Evolutionary conservation across 2,113 vertebrate species (phyloP), one percentile per base, ranked within the genome.

Genomic region (Bambusicola thoracicus): DNA sequence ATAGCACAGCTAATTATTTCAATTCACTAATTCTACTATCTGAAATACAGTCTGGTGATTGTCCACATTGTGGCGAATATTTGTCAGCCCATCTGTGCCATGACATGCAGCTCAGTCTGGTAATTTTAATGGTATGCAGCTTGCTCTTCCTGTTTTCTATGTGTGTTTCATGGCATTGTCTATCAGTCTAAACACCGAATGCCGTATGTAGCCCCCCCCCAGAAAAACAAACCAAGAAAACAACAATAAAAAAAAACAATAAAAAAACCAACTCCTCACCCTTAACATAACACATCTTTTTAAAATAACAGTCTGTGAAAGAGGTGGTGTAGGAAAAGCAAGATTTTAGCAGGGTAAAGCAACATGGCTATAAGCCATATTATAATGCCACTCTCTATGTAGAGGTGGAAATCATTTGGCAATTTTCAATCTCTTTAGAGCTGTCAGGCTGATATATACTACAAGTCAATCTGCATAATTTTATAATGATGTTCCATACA

Each of bases 351-450:
- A 70, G 13, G 11, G 46, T 80, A 87, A 40, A 24, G 11, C 8
- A 95, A 40, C 12, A 13, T 85, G 40, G 29, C 46, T 95, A 43
- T 81, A 77, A 82, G 65, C 85, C 77, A 38, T 86, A 21, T 44
- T 74, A 27, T 83, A 84, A 89, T 24, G 38, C 13, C 38, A 36
- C 44, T 81, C 6, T 51, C n/a, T 91, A 70, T 80, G 73, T 78
- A 32, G 49, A 92, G 51, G 34, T 69, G 87, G 56, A 94, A 91
- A 74, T 79, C 38, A 78, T 95, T 73, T 49, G 61, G 48, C 38
- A 91, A 81, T 85, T 95, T 96, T 58, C 36, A 75, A n/a, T 58
- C 76, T 92, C 70, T 76, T 46, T 94, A 85, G 34, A 79, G 10
- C 43, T 38, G 11, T 46, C 46, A 91, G 51, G 27, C 19, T 89